phyloP scores from a whole-genome alignment of 2,888 invertebrate genomes.

The Agonum fuliginosum region DNA sequence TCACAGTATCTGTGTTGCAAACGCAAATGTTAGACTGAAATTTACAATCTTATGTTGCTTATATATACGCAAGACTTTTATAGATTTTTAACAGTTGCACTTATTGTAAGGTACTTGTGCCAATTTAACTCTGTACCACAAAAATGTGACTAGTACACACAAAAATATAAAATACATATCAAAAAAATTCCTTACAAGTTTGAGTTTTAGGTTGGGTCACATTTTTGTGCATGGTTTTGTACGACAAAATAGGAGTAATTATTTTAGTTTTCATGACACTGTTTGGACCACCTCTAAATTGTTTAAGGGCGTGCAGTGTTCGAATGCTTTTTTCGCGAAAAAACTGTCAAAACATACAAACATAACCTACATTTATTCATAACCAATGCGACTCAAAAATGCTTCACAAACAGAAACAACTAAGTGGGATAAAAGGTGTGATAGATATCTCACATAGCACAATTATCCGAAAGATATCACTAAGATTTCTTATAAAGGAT shows the following conservation, averaged over 20 bases:
- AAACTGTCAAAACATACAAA: too few relatives aligned
- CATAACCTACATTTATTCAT: too few relatives aligned
- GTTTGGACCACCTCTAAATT: constrained; percentile 48
- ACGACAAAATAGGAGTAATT: constrained; percentile 15
- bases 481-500: too few relatives aligned
- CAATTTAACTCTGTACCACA: constrained; percentile 30
- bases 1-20: constrained; percentile 21
- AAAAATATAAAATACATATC: constrained; percentile 20
- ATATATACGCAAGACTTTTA: constrained; percentile 12
- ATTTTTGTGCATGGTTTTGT: constrained; percentile 26
- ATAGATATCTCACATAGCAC: too few relatives aligned
- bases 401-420: too few relatives aligned
- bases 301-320: constrained; percentile 17
- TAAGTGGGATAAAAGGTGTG: too few relatives aligned
- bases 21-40: constrained; percentile 29
- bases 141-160: constrained; percentile 13
- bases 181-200: constrained; percentile 18
- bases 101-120: constrained; percentile 36
- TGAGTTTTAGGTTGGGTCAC: constrained; percentile 12
- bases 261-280: constrained; percentile 30
- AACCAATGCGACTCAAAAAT: too few relatives aligned
- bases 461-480: too few relatives aligned
- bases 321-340: too few relatives aligned
- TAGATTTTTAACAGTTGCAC: constrained; percentile 23
- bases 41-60: constrained; percentile 1